These are phyloP conservation scores for Drosophila planitibia DNA, from an alignment of 2,888 invertebrate genomes.

Conservation along the genomic window DNA sequence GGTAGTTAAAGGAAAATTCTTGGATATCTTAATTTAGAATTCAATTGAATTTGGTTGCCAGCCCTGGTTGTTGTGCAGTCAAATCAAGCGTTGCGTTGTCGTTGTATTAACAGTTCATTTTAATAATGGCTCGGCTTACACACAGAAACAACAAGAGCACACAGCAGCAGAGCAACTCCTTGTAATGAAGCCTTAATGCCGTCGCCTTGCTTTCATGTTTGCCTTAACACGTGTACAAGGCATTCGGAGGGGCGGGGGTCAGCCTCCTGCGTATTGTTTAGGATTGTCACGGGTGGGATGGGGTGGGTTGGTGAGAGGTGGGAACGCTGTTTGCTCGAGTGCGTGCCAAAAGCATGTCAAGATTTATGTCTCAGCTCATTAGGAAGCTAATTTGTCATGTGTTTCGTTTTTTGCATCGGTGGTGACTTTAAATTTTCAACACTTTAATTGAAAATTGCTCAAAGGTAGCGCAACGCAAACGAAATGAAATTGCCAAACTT, in stretches of 20 bases:
- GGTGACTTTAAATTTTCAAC: constrained; percentile 74
- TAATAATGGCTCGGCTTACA: constrained; percentile 61
- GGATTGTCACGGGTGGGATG: constrained; percentile 10
- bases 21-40: constrained; percentile 45
- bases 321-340: constrained; percentile 44
- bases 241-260: constrained; percentile 1
- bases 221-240: constrained; percentile 67
- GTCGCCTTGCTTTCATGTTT: constrained; percentile 64
- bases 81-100: constrained; percentile 59
- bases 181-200: constrained; percentile 76
- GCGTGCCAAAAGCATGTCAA: constrained; percentile 69
- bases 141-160: constrained; percentile 19
- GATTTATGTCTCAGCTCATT: constrained; percentile 82
- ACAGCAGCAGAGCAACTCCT: constrained; percentile 37
- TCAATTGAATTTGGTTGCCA: constrained; percentile 47
- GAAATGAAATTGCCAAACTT: constrained; percentile 58
- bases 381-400: constrained; percentile 81
- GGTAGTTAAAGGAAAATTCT: constrained; percentile 4
- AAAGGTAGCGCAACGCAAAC: constrained; percentile 12
- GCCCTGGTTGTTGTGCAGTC: constrained; percentile 37
- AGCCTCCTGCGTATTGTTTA: constrained; percentile 47
- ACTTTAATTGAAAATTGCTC: constrained; percentile 75
- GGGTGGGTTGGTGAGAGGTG: background rate
- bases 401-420: constrained; percentile 33
- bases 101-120: constrained; percentile 79